Percentiles rank a stretch among this genome's conserved stretches.
Evolutionary conservation across 2,888 invertebrate species (phyloP).

Genomic region (Eristalinus aeneus): DNA sequence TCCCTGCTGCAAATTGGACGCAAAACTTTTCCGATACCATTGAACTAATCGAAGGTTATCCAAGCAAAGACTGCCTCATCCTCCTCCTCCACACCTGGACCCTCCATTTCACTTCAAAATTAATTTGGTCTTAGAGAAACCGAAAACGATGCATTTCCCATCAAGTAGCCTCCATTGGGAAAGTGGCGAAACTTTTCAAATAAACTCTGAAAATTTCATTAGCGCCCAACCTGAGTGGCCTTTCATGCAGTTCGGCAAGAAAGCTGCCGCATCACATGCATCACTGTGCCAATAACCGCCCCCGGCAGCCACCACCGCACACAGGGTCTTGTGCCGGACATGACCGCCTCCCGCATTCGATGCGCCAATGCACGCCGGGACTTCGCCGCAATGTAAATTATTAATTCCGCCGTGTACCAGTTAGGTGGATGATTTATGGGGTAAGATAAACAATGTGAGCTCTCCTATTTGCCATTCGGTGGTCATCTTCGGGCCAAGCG

Average conservation of each 20-base stretch:
- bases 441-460: conserved; percentile 55
- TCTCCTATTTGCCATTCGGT: conserved; percentile 53
- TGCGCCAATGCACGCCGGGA: conserved; percentile 28
- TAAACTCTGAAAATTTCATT: conserved; percentile 62
- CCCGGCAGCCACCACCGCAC: background rate
- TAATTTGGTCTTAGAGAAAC: conserved; percentile 53
- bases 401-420: conserved; percentile 62
- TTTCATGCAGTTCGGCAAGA: conserved; percentile 21
- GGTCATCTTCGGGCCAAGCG: conserved; percentile 58
- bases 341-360: conserved; percentile 33
- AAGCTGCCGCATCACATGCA: conserved; percentile 35
- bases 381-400: conserved; percentile 68
- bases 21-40: background rate
- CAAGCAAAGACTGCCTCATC: conserved; percentile 17
- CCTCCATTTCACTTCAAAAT: conserved; percentile 53
- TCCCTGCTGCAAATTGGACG: background rate
- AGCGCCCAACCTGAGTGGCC: conserved; percentile 14
- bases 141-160: conserved; percentile 1
- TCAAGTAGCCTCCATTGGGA: conserved; percentile 7
- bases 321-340: conserved; percentile 4
- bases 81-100: conserved; percentile 14
- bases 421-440: conserved; percentile 68
- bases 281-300: conserved; percentile 14
- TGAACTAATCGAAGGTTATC: conserved; percentile 4
- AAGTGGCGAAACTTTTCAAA: conserved; percentile 54